Evolutionary conservation across 2,113 vertebrate genomes (phyloP).

Genomic region (Corythaeola cristata): DNA sequence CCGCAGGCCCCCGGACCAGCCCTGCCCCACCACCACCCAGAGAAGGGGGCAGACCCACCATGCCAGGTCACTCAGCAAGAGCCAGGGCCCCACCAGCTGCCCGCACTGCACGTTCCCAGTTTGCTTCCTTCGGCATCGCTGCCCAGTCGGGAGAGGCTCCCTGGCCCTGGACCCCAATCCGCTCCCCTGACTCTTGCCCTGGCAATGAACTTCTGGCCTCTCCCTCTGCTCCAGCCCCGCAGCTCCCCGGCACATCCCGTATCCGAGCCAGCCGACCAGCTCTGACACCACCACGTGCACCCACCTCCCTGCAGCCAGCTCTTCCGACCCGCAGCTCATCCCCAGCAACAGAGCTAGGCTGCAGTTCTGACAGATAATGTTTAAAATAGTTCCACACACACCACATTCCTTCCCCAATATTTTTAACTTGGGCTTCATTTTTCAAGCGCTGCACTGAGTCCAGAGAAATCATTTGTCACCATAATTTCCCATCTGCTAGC

Average conservation of each 20-base stretch:
- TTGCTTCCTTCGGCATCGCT: accelerated
- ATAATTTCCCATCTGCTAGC: background rate
- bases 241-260: background rate
- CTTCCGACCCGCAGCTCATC: background rate
- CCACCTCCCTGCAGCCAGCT: too few relatives aligned
- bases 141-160: background rate
- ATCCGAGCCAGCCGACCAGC: background rate
- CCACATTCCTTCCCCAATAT: background rate
- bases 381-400: accelerated
- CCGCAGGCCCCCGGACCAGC: background rate
- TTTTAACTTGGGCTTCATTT: background rate
- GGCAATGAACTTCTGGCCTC: background rate
- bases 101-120: background rate
- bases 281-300: accelerated
- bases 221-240: background rate
- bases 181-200: background rate
- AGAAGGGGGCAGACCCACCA: background rate
- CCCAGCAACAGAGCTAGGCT: background rate
- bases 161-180: background rate
- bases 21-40: background rate
- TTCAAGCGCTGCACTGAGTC: background rate
- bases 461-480: background rate
- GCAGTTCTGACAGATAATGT: background rate
- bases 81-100: background rate
- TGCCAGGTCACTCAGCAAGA: accelerated